Evolutionary conservation across 2,113 vertebrate genomes (phyloP), one percentile per base, ranked within the genome.

Genomic region (Tor tambroides): DNA sequence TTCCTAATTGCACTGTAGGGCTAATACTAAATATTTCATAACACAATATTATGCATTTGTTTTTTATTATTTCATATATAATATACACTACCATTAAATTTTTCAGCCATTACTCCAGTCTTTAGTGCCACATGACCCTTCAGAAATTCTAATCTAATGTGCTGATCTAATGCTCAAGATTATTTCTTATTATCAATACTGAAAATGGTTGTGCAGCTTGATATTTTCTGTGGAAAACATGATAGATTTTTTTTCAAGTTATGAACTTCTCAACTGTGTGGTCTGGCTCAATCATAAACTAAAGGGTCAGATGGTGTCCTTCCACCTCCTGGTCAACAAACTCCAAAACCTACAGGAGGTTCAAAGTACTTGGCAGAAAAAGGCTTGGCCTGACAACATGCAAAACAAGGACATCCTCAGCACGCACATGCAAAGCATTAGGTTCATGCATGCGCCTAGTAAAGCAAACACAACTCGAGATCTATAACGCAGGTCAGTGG

Each of bases 331-430:
- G 30, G 5, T 80, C 51, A 54, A 19, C 28, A 21, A 80, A 80
- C 38, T 26, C 38, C 32, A 49, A 49, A 49, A n/a, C n/a, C 28
- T 65, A 83, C n/a, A 32, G 35, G 46, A 51, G 43, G 61, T n/a
- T 28, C 80, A 69, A 69, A 23, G 41, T 83, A 17, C 80, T 49
- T 46, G 41, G 76, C 26, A 78, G 49, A 75, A 83, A 82, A 56
- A 84, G 69, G 30, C 49, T 32, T 41, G 69, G 69, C 30, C 69
- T 54, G 41, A 69, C 30, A 84, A 84, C 65, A 84, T 84, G 83
- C 83, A 84, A 84, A 84, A 59, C 81, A 83, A 12, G 61, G 81
- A 71, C 69, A 84, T 72, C 49, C 49, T 41, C 30, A 38, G 65
- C 46, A 72, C 3, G 21, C 67, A 71, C 49, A 84, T 84, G 69